Conservation (phyloP, 2,797 vertebrate species). For the Enteromius unitaeniatus region DNA sequence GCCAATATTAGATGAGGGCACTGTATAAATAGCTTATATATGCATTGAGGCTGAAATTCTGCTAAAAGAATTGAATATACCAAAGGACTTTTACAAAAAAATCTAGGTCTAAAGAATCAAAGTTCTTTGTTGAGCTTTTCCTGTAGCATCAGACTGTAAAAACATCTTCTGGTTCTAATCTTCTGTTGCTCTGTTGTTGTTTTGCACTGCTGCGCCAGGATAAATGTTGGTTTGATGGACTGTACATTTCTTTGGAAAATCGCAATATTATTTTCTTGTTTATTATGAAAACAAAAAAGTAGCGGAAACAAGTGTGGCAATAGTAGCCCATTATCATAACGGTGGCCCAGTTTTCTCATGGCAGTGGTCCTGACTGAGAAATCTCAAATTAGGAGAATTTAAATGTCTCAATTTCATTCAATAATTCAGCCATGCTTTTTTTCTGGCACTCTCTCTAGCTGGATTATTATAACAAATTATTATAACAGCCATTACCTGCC, state of each 20-base stretch:
- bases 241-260: slow-evolving; percentile 10
- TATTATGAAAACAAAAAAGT: slow-evolving; percentile 9
- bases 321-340: neutral
- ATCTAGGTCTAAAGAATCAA: neutral
- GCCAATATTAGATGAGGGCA: too few relatives aligned
- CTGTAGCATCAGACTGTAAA: slow-evolving; percentile 1
- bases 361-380: slow-evolving; percentile 19
- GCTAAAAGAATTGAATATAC: neutral
- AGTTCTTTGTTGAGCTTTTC: neutral
- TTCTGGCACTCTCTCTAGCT: neutral
- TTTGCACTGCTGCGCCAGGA: neutral
- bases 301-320: neutral
- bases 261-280: neutral
- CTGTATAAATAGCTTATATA: neutral
- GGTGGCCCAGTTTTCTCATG: slow-evolving; percentile 20
- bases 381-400: neutral
- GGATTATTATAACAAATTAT: slow-evolving; percentile 10
- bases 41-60: neutral
- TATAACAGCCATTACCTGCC: neutral
- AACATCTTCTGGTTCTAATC: slow-evolving; percentile 2
- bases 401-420: slow-evolving; percentile 26
- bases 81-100: neutral
- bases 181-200: neutral
- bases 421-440: neutral
- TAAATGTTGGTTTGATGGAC: slow-evolving; percentile 9